phyloP scores from a whole-genome alignment of 2,113 vertebrate genomes.

The Plestiodon gilberti region DNA sequence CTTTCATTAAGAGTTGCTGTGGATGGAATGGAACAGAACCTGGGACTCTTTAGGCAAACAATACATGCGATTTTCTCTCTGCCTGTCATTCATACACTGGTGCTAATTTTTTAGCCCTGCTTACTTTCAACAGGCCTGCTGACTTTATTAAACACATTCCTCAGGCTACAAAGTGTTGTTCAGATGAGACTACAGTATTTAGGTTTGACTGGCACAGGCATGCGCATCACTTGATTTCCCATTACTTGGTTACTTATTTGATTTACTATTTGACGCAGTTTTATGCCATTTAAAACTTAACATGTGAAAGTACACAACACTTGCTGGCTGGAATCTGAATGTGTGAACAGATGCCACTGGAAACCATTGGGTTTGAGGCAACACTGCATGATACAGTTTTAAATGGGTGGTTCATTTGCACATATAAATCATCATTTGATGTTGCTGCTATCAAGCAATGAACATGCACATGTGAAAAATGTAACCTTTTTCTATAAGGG shows the following conservation, averaged over 20 bases:
- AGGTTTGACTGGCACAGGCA: neutral
- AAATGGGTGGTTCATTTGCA: neutral
- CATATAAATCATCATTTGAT: neutral
- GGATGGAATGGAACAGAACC: conserved; percentile 43
- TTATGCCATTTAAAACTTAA: no score
- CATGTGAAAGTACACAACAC: no score
- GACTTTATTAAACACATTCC: conserved; percentile 15
- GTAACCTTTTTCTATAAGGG: neutral
- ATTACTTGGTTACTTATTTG: neutral
- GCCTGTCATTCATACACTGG: neutral
- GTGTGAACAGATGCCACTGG: neutral
- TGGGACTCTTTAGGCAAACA: conserved; percentile 32
- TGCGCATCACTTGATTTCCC: neutral
- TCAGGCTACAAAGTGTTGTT: neutral
- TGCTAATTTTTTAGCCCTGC: neutral
- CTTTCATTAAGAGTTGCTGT: conserved; percentile 39
- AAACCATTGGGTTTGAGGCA: neutral
- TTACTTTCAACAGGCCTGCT: neutral
- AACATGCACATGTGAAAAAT: neutral
- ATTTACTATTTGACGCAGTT: no score
- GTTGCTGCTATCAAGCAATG: neutral
- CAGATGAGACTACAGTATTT: no score
- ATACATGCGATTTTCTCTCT: conserved; percentile 19
- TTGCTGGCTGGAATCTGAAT: no score
- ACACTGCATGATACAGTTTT: neutral